A percentile compares a stretch with the other conserved stretches of the same genome.
These are phyloP conservation scores for Cyprinella venusta DNA, from an alignment of 2,797 vertebrate species.

Conservation along the genomic window DNA sequence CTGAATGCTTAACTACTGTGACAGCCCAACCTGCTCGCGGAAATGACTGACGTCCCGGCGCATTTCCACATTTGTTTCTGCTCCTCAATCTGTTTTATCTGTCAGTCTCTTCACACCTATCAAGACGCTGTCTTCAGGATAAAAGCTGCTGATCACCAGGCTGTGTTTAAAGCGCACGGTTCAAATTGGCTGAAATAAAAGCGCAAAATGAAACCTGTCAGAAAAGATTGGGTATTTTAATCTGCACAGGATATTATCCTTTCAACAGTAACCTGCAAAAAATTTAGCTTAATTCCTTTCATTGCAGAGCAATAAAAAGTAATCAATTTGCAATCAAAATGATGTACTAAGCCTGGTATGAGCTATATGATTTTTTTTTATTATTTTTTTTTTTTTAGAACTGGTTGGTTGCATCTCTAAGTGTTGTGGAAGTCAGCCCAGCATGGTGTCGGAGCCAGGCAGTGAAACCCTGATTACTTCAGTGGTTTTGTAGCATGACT, in stretches of 20 bases:
- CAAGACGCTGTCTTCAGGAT: constrained; percentile 25
- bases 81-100: constrained; percentile 45
- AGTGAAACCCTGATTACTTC: constrained; percentile 26
- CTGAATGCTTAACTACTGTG: constrained; percentile 45
- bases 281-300: constrained; percentile 9
- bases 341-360: constrained; percentile 3
- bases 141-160: constrained; percentile 36
- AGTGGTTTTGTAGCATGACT: constrained; percentile 21
- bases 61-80: constrained; percentile 42
- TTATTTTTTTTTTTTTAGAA: neutral
- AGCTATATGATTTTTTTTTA: neutral
- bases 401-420: neutral
- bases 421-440: constrained; percentile 29
- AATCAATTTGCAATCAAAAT: constrained; percentile 27
- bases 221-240: constrained; percentile 35
- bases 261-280: neutral
- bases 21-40: constrained; percentile 44
- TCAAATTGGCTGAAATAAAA: constrained; percentile 42
- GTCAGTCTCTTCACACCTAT: constrained; percentile 46
- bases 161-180: constrained; percentile 2
- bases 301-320: neutral
- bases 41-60: constrained; percentile 27
- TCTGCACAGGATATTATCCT: neutral
- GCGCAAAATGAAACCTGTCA: constrained; percentile 8
- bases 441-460: neutral